A percentile compares a stretch with the other conserved stretches of the same genome.
Conservation (phyloP, 1,140 invertebrate species). For the Drepana arcuata region DNA sequence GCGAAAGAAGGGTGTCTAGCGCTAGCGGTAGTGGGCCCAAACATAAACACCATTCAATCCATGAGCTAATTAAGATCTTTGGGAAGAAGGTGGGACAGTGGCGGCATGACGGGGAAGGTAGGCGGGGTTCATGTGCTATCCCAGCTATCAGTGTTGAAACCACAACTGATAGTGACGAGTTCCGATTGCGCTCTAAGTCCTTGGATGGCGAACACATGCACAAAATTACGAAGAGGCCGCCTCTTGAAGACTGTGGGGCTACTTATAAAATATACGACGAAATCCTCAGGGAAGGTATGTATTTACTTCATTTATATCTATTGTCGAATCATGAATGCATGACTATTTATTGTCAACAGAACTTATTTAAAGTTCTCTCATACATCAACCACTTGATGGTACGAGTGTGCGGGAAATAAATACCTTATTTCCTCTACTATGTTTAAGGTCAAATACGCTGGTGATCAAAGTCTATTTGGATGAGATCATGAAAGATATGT, state of each 20-base stretch:
- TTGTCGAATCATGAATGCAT: neutral
- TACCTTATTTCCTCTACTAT: too few relatives aligned
- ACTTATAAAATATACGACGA: constrained; percentile 87
- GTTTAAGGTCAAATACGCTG: too few relatives aligned
- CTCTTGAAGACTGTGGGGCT: constrained; percentile 79
- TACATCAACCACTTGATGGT: too few relatives aligned
- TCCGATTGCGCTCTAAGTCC: constrained; percentile 82
- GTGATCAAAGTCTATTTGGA: too few relatives aligned
- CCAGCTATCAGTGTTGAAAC: constrained; percentile 56
- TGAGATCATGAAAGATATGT: too few relatives aligned
- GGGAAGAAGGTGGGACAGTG: constrained; percentile 78
- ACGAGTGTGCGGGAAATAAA: too few relatives aligned
- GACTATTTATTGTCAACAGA: neutral
- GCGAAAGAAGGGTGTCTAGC: constrained; percentile 40
- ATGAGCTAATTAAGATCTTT: constrained; percentile 81
- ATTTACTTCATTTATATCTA: constrained; percentile 2
- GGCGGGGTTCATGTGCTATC: constrained; percentile 70
- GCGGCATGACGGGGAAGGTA: constrained; percentile 75
- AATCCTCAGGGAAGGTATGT: constrained; percentile 85
- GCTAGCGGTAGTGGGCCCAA: constrained; percentile 54
- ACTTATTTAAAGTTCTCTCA: too few relatives aligned
- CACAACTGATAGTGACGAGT: constrained; percentile 73
- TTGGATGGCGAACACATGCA: constrained; percentile 77
- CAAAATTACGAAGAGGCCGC: constrained; percentile 36
- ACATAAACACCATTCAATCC: constrained; percentile 78